Base-by-base conservation (phyloP, 2,888 invertebrate species). In the Sminthurides aquaticus region DNA sequence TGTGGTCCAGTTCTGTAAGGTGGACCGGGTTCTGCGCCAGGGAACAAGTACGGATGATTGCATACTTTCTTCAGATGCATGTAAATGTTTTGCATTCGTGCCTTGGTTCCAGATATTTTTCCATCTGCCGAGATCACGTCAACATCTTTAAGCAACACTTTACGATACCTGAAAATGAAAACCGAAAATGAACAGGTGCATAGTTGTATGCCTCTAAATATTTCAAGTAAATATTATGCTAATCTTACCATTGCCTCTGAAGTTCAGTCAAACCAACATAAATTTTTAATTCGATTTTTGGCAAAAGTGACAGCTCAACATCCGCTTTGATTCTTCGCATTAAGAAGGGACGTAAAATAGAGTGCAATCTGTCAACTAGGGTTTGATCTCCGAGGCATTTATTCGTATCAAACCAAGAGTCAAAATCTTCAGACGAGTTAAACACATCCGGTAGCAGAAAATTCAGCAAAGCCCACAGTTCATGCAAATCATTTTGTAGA, bases 381-480 rank as follows among this genome's bases (percentile, higher is more conserved):
- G 57, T 67, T 49, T 67, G 62, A 54, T 71, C 65, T 2, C 62
- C 72, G 1, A 67, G 60, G 34, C 69, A 72, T 29, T 49, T 65
- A 18, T 60, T 58, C n/a, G 68, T 68, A 72, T 85, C 80, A 76
- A 88, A 84, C 82, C 87, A 84, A 0, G 83, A 80, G 69, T 85
- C 82, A 76, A 88, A 88, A 67, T 84, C 82, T 55, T 70, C 69
- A n/a, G 71, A 59, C 2, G 69, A 69, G 71, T 83, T 80, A 77
- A 89, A 88, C 28, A 88, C 81, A 67, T 86, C 84, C 0, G 88
- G 88, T 63, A 87, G 76, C 0, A 88, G 76, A 72, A 87, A 89
- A 77, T 88, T 84, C 5, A 88, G 79, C 24, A 89, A 77, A 0
- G 87, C 82, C 87, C 88, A 89, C 20, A 89, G 77, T 77, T 89